Base-by-base conservation (phyloP, 2,888 invertebrate species). In the Dasysyrphus tricinctus region DNA sequence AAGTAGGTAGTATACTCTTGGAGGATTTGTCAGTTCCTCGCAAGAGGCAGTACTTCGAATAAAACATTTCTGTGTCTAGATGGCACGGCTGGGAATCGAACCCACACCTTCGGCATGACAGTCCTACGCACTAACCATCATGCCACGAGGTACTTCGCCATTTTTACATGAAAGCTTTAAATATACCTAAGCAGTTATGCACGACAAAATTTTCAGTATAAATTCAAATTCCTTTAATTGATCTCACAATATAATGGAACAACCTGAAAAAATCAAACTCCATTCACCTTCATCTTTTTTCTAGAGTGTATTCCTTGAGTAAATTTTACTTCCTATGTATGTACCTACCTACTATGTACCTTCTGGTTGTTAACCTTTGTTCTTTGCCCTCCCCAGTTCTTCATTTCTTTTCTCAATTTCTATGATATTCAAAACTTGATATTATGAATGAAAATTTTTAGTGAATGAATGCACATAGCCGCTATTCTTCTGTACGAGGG, bases 381-480 rank as follows among this genome's bases (percentile, higher is more conserved):
- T 14, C 57, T 54, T 49, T 67, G 49, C 24, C 34, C n/a, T 16
- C 14, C 11, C n/a, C 49, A 39, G 54, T 63, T 72, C 65, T 16
- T 49, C n/a, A 47, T 14, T 7, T 14, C 16, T 9, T 47, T 4
- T 16, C 12, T 12, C 12, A 39, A 12, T 47, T 32, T 47, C 24
- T 42, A 6, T 19, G 49, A 9, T 16, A n/a, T 11, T 1, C 6
- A 8, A 9, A n/a, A 34, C 6, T 16, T 11, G 37, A 16, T 19
- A 24, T 32, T 42, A 80, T 80, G 75, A 80, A 84, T 84, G 80
- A 67, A 84, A 39, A 75, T 74, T 74, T 74, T 69, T 44, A n/a
- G 69, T 80, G 65, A 84, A 84, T 84, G 84, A 67, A 76, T 65
- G 34, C 19, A 75, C 67, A 29, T 34, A 56, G 11, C 12, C 9